phyloP scores from a whole-genome alignment of 2,113 vertebrate species.

The Corythaeola cristata region DNA sequence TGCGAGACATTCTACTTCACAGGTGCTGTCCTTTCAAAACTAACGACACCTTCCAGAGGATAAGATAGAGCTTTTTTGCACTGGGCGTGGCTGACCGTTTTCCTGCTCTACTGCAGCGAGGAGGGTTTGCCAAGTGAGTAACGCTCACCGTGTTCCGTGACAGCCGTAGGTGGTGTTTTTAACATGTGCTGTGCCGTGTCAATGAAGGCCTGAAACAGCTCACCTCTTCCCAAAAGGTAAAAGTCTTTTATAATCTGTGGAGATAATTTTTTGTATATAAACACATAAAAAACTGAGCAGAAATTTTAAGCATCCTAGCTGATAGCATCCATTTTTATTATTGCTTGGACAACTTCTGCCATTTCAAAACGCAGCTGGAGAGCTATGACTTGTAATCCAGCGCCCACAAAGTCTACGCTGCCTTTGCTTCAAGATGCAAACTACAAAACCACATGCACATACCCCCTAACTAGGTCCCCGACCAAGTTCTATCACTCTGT shows the following conservation, averaged over 20 bases:
- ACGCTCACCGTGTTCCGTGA: conserved; percentile 93
- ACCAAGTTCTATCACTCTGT: background rate
- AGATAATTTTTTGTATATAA: background rate
- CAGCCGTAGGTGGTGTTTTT: conserved; percentile 92
- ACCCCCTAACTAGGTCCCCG: background rate
- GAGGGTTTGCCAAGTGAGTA: background rate
- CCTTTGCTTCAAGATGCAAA: background rate
- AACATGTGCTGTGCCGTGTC: conserved; percentile 96
- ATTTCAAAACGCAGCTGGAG: background rate
- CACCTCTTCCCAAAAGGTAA: conserved; percentile 94
- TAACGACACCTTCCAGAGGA: background rate
- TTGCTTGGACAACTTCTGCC: background rate
- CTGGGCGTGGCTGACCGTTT: background rate
- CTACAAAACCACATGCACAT: background rate
- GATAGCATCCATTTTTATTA: background rate
- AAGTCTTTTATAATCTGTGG: conserved; percentile 97
- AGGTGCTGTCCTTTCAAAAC: background rate
- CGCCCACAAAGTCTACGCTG: background rate
- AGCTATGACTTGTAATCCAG: background rate
- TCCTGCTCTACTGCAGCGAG: background rate
- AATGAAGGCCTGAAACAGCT: conserved; percentile 97
- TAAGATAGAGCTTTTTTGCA: background rate
- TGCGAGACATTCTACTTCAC: background rate
- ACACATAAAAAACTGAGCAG: background rate
- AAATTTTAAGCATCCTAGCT: background rate